Conservation (phyloP, 2,888 invertebrate genomes). For the Vanessa cardui region DNA sequence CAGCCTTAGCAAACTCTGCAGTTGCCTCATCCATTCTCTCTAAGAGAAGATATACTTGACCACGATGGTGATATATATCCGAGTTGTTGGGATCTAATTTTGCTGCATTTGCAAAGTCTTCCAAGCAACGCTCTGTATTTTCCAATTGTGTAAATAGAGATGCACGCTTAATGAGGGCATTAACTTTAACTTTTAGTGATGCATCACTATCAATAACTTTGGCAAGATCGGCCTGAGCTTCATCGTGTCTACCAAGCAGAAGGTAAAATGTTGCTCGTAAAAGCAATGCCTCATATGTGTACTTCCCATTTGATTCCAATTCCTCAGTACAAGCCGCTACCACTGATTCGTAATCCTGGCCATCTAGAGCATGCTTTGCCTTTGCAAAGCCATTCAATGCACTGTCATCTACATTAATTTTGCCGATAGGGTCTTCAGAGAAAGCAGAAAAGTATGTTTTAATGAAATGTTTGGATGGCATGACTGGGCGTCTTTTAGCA, state of each 20-base stretch:
- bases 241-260: slow-evolving; percentile 88
- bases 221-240: slow-evolving; percentile 88
- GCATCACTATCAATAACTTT: slow-evolving; percentile 86
- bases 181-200: slow-evolving; percentile 87
- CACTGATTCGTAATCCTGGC: slow-evolving; percentile 89
- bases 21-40: slow-evolving; percentile 92
- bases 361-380: slow-evolving; percentile 87
- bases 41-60: slow-evolving; percentile 92
- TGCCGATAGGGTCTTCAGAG: slow-evolving; percentile 91
- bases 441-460: slow-evolving; percentile 94
- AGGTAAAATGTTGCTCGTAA: slow-evolving; percentile 93
- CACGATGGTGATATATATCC: slow-evolving; percentile 96
- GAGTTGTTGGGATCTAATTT: slow-evolving; percentile 90
- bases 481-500: slow-evolving; percentile 85
- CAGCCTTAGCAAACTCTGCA: slow-evolving; percentile 91
- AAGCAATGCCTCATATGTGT: slow-evolving; percentile 88
- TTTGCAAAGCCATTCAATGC: slow-evolving; percentile 85
- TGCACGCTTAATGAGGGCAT: slow-evolving; percentile 94
- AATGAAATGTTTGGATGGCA: slow-evolving; percentile 94
- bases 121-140: slow-evolving; percentile 87
- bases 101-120: slow-evolving; percentile 90
- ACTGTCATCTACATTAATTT: slow-evolving; percentile 73
- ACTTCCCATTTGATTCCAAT: slow-evolving; percentile 85
- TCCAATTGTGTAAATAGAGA: slow-evolving; percentile 92
- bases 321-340: slow-evolving; percentile 91